These are phyloP conservation scores for Tragelaphus buxtoni DNA, from an alignment of 2,113 vertebrate genomes.

Conservation along the genomic window DNA sequence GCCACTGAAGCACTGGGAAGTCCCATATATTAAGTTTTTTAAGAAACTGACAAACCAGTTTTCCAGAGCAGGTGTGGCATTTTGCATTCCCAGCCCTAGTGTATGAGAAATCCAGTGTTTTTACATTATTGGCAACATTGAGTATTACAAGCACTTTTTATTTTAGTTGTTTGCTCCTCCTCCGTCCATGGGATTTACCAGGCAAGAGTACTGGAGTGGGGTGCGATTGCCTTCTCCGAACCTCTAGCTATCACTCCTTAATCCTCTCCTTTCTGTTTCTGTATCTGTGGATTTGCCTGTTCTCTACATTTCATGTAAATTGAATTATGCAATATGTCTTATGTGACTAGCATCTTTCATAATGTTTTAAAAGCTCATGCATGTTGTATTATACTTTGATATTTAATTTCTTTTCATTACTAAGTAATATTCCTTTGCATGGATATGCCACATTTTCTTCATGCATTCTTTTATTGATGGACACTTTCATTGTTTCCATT, in stretches of 20 bases:
- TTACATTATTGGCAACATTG: background rate
- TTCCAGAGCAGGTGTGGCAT: background rate
- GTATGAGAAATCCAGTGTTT: background rate
- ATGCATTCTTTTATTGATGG: background rate
- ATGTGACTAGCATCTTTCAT: background rate
- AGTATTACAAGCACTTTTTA: background rate
- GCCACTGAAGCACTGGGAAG: background rate
- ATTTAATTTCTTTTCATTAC: constrained; percentile 7
- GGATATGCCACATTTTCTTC: background rate
- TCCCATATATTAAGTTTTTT: background rate
- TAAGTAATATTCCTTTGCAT: background rate
- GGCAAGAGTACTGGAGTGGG: too few species aligned
- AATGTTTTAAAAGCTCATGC: background rate
- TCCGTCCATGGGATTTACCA: too few species aligned
- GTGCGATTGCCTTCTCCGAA: background rate
- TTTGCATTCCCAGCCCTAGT: background rate
- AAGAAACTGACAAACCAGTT: background rate
- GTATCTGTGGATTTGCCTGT: background rate
- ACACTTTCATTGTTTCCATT: background rate
- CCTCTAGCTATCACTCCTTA: background rate
- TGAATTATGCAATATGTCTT: background rate
- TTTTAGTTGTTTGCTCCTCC: background rate
- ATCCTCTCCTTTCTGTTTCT: background rate
- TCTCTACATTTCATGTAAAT: background rate
- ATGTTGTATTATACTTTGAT: background rate